Percentiles rank a stretch among this genome's conserved stretches.
phyloP scores from a whole-genome alignment of 2,888 invertebrate species.

The Gastrophysa polygoni region DNA sequence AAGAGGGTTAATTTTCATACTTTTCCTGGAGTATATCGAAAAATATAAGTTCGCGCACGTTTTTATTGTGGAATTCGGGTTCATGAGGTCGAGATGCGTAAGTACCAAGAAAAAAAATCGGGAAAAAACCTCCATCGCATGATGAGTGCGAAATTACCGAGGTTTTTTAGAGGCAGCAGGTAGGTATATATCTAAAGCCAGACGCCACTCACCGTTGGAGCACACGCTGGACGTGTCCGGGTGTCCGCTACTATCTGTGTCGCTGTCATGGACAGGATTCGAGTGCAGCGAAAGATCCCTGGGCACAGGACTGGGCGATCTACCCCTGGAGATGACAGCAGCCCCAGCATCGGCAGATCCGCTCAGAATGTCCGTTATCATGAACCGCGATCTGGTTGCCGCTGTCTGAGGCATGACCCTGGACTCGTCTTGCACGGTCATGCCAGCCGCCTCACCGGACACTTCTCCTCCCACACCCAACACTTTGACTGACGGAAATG shows the following conservation, averaged over 20 bases:
- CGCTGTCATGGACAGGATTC: conserved; percentile 59
- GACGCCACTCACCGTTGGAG: conserved; percentile 60
- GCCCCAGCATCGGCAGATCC: conserved; percentile 66
- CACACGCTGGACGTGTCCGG: conserved; percentile 63
- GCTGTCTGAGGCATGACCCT: conserved; percentile 57
- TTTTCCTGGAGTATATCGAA: no score
- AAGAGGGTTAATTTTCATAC: no score
- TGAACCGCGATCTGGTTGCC: conserved; percentile 78
- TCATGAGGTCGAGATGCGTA: no score
- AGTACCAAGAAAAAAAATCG: no score
- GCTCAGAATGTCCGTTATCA: conserved; percentile 88
- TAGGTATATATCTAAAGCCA: no score
- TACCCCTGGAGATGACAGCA: conserved; percentile 59
- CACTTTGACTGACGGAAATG: conserved; percentile 48
- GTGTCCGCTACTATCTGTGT: conserved; percentile 63
- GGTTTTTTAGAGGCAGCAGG: no score
- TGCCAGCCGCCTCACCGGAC: conserved; percentile 57
- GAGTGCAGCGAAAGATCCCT: conserved; percentile 63
- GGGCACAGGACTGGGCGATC: conserved; percentile 62
- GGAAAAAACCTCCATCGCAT: no score
- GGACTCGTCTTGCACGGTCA: conserved; percentile 60
- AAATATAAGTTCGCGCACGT: no score
- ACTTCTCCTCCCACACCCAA: conserved; percentile 55
- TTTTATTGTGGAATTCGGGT: no score
- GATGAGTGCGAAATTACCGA: no score